A percentile compares a stretch with the other conserved stretches of the same genome.
Evolutionary conservation across 1,140 invertebrate genomes (phyloP).

Genomic region (Carposina sasakii): DNA sequence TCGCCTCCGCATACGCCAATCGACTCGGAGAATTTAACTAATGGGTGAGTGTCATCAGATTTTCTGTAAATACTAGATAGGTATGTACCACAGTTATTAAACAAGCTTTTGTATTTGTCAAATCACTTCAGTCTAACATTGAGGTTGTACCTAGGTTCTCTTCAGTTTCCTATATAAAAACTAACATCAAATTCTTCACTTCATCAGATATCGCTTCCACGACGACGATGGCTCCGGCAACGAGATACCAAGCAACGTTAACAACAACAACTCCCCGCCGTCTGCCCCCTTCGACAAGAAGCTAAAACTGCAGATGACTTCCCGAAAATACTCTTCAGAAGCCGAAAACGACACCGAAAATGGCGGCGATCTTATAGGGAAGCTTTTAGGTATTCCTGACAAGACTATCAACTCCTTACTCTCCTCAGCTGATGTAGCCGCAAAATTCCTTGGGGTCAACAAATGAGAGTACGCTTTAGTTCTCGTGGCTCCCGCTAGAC

Average conservation of each 20-base stretch:
- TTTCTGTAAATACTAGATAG: no score
- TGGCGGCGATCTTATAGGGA: constrained; percentile 87
- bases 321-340: constrained; percentile 65
- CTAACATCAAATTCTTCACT: constrained; percentile 20
- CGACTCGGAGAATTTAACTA: constrained; percentile 30
- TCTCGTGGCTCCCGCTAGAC: constrained; percentile 60
- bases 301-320: constrained; percentile 67
- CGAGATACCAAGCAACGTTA: constrained; percentile 68
- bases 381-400: constrained; percentile 89
- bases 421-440: constrained; percentile 88
- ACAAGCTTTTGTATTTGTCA: no score
- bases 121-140: no score
- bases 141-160: no score
- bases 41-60: constrained; percentile 48
- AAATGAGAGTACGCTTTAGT: constrained; percentile 74
- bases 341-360: constrained; percentile 71
- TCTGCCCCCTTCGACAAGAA: constrained; percentile 68
- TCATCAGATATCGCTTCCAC: constrained; percentile 53
- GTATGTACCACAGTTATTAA: no score
- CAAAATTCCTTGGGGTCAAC: constrained; percentile 88
- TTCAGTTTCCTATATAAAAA: background rate
- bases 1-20: constrained; percentile 40
- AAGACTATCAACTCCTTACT: constrained; percentile 91
- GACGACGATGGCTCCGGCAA: constrained; percentile 60
- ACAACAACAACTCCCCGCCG: constrained; percentile 70